Evolutionary conservation across 1,140 invertebrate species (phyloP), one percentile per base, ranked within the genome.

Genomic region (Microplitis mediator): DNA sequence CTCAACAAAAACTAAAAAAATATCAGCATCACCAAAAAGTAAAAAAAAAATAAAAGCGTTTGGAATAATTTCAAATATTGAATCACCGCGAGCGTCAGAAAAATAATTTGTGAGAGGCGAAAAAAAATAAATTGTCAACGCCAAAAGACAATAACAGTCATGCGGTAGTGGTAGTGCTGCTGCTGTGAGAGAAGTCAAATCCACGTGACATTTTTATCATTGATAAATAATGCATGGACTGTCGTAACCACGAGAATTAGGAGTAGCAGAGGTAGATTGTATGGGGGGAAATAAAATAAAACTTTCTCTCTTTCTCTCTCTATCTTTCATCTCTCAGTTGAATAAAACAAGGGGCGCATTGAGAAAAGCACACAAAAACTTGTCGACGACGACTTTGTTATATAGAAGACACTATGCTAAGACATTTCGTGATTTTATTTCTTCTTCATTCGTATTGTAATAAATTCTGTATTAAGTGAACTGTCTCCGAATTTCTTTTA

Each of bases 181-280:
- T 54, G 13, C 23, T 23, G 9, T 9, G 23, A 58, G n/a, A 58
- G 23, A 70, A 70, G 11, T 70, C 35, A 52, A 62, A 16, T 23
- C 34, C 58, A 56, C 23, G 9, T 60, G 63, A 60, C 31, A 36
- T 54, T 71, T 39, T 56, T 16, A 71, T 65, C 6, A 32, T 54
- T 54, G 14, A 68, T 73, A 73, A 73, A 73, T 73, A 73, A 73
- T 73, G 71, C 71, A 73, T 73, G 51, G 62, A 56, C 16, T 71
- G 23, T 60, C 14, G 35, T 69, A 31, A 35, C 56, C 31, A 61
- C 14, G 54, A 71, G 52, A 71, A 72, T 72, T 66, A 66, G 60
- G 31, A 54, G 69, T 45, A 45, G 45, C 11, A 36, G 56, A 32
- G 16, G 56, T 11, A 23, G 14, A 31, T 8, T 23, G 4, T 31